These are phyloP conservation scores for Cheilosia urbana DNA, from an alignment of 2,888 invertebrate genomes.

Conservation along the genomic window DNA sequence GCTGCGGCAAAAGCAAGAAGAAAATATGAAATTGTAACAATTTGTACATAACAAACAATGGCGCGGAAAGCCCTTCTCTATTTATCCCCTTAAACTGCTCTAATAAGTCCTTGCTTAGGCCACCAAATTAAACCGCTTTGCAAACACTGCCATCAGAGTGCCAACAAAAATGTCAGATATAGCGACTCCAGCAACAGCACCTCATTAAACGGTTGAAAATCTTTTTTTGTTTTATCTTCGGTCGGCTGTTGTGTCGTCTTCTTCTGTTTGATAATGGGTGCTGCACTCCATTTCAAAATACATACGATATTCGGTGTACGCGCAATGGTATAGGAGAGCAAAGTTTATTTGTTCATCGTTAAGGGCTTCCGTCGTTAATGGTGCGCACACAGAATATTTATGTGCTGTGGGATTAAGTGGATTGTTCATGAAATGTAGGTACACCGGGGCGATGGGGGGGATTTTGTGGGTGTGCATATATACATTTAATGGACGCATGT, in stretches of 20 bases:
- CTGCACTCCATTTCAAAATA: slow-evolving; percentile 40
- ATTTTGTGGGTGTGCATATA: slow-evolving; percentile 2
- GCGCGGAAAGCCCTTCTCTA: not conserved
- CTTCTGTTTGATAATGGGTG: slow-evolving; percentile 47
- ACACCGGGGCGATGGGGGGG: not conserved
- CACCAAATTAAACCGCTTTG: slow-evolving; percentile 66
- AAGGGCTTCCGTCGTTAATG: slow-evolving; percentile 65
- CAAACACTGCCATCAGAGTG: slow-evolving; percentile 61
- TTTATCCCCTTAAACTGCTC: slow-evolving; percentile 49
- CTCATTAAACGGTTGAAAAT: slow-evolving; percentile 50
- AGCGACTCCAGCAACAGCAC: not conserved
- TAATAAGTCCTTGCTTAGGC: slow-evolving; percentile 52
- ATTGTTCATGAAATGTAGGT: not conserved
- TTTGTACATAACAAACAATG: slow-evolving; percentile 16
- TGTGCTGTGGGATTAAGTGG: slow-evolving; percentile 28
- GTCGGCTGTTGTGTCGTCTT: slow-evolving; percentile 15
- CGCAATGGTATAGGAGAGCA: slow-evolving; percentile 14
- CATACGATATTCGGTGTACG: slow-evolving; percentile 28
- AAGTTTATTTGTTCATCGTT: slow-evolving; percentile 58
- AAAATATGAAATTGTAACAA: slow-evolving; percentile 13
- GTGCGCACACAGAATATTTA: slow-evolving; percentile 25
- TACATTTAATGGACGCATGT: slow-evolving; percentile 37
- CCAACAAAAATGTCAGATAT: slow-evolving; percentile 53
- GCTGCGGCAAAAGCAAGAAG: not conserved
- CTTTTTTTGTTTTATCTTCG: slow-evolving; percentile 23